phyloP scores from a whole-genome alignment of 2,797 vertebrate genomes.

The Gadopsis bispinosus region DNA sequence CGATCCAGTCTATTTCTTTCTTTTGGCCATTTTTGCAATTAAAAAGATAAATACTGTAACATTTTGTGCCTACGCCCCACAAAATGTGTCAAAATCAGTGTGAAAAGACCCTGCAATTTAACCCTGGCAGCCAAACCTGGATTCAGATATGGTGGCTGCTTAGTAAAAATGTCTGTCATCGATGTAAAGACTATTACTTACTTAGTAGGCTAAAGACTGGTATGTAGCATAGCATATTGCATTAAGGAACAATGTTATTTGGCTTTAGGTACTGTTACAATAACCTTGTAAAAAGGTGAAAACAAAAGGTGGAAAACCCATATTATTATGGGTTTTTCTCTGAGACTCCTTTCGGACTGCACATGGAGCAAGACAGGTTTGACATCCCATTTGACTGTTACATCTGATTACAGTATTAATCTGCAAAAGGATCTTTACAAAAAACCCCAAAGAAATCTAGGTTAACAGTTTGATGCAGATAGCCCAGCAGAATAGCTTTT shows the following conservation, averaged over 20 bases:
- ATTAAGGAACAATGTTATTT: background rate
- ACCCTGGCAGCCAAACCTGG: constrained; percentile 8
- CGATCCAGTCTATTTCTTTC: background rate
- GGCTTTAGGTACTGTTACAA: background rate
- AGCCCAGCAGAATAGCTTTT: background rate
- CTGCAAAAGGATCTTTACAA: constrained; percentile 19
- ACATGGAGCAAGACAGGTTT: constrained; percentile 21
- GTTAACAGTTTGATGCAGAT: constrained; percentile 17
- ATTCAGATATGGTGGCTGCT: constrained; percentile 9
- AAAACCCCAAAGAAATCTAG: constrained; percentile 20
- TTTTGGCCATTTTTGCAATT: constrained; percentile 15
- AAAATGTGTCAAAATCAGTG: constrained; percentile 21
- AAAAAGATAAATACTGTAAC: constrained; percentile 11
- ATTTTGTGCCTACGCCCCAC: constrained; percentile 4
- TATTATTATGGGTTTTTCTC: background rate
- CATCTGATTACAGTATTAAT: constrained; percentile 17
- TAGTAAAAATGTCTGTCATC: constrained; percentile 4
- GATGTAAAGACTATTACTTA: background rate
- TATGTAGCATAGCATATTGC: background rate
- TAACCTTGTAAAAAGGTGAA: background rate
- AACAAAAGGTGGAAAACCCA: background rate
- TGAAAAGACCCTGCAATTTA: constrained; percentile 23
- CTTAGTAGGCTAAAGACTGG: background rate
- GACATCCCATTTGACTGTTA: constrained; percentile 19
- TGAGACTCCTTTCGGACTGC: background rate